These are phyloP conservation scores for Lasioglossum zephyrum DNA, from an alignment of 2,888 invertebrate genomes.

Conservation along the genomic window DNA sequence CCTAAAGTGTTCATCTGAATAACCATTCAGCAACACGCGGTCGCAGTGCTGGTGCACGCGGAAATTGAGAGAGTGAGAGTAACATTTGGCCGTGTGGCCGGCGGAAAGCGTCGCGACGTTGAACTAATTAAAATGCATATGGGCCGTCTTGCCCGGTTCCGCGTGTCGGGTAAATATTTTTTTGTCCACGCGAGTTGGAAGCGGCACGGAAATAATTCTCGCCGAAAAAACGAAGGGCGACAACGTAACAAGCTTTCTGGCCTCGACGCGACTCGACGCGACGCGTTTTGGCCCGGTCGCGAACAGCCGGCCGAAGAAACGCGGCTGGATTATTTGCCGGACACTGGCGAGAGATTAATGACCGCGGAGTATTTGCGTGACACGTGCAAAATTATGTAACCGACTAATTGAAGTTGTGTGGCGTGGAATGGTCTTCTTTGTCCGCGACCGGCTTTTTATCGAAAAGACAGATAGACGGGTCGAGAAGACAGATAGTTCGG, in stretches of 20 bases:
- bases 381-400: conserved; percentile 56
- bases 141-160: conserved; percentile 28
- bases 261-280: conserved; percentile 8
- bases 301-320: conserved; percentile 52
- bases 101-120: conserved; percentile 23
- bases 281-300: conserved; percentile 37
- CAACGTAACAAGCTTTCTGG: conserved; percentile 42
- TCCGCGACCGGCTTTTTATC: conserved; percentile 34
- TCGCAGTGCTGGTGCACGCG: not conserved
- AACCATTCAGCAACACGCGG: not conserved
- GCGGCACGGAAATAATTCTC: conserved; percentile 55
- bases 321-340: conserved; percentile 51
- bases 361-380: conserved; percentile 51
- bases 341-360: conserved; percentile 51
- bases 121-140: conserved; percentile 47
- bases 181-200: conserved; percentile 31
- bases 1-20: not conserved
- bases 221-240: conserved; percentile 40
- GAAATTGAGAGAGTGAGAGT: not conserved
- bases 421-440: conserved; percentile 41
- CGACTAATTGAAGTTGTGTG: conserved; percentile 53
- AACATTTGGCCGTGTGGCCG: not conserved
- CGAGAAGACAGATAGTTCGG: not conserved
- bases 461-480: conserved; percentile 5
- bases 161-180: conserved; percentile 32